A percentile compares a stretch with the other conserved stretches of the same genome.
These are phyloP conservation scores for Ciconia nigra DNA, from an alignment of 2,797 vertebrate species.

Conservation along the genomic window DNA sequence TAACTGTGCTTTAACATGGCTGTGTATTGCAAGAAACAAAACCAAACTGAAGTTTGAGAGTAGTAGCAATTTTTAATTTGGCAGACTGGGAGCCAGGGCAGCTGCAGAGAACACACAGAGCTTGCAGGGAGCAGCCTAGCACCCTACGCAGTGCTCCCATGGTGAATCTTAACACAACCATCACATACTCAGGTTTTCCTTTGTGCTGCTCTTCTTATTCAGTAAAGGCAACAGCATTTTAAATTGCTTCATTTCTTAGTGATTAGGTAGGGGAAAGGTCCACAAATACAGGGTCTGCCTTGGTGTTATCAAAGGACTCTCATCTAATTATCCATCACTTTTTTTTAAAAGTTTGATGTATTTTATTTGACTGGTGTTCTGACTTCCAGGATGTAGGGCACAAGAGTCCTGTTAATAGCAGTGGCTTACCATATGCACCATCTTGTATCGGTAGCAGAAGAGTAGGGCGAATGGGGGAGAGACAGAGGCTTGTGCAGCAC, in stretches of 20 bases:
- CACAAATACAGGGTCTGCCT: neutral
- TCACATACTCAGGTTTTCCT: neutral
- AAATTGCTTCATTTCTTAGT: neutral
- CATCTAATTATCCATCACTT: neutral
- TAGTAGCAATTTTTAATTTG: neutral
- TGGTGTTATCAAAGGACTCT: neutral
- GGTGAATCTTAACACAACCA: neutral
- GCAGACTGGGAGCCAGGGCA: neutral
- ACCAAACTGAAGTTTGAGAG: neutral
- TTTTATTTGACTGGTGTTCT: neutral
- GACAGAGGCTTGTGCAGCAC: neutral
- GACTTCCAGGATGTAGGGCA: neutral
- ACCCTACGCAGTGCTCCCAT: fast-evolving
- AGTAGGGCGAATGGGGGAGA: neutral
- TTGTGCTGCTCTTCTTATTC: neutral
- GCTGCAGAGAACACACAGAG: neutral
- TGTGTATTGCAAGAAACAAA: neutral
- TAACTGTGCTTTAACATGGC: neutral
- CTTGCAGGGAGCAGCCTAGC: neutral
- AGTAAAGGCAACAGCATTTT: neutral
- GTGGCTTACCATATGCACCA: neutral
- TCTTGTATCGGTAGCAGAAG: neutral
- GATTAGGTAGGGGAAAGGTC: neutral
- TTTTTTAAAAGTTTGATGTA: neutral
- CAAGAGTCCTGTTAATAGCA: neutral